Base-by-base conservation (phyloP, 2,113 vertebrate species). In the Paradisaea rubra region DNA sequence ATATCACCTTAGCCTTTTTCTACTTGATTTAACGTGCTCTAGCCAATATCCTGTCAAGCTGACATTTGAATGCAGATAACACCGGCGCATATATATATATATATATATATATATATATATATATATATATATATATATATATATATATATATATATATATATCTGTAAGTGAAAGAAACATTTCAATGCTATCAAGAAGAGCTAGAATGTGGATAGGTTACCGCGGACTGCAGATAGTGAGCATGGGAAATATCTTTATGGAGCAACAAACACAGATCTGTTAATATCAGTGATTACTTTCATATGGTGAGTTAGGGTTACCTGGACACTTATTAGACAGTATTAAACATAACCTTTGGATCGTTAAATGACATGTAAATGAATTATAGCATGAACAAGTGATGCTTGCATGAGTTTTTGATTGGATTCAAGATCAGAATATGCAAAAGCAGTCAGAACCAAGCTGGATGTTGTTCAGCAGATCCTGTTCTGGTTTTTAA, bases 271-370 rank as follows among this genome's bases (percentile, higher is more conserved):
- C 84, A 86, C 33, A 56, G 47, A 41, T 64, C 82, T 95, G 82
- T 94, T 95, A 95, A 89, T 86, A 78, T 66, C 82, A 94, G 72
- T 94, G 81, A 91, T 97, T 94, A 86, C 77, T 96, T 97, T 95
- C 41, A 44, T 86, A 93, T 88, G 66, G 82, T 91, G 71, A 61
- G 41, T 95, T 97, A 93, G 65, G 66, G 63, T 94, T 96, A 88
- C 88, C 91, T 89, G 86, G 85, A 81, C 79, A 84, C 45, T 95
- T 94, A 93, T 70, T 88, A 95, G 66, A 95, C 85, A 79, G 70
- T 88, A 92, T 81, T 74, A 95, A 54, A 95, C 81, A 96, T 91
- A 96, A 74, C 72, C 64, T 87, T 96, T 88, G 92, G 72, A 70
- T 54, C 94, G 66, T 89, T 93, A 91, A 95, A 93, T 93, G 70